Evolutionary conservation across 2,888 invertebrate genomes (phyloP), one percentile per base, ranked within the genome.

Genomic region (Dasypolia templi): DNA sequence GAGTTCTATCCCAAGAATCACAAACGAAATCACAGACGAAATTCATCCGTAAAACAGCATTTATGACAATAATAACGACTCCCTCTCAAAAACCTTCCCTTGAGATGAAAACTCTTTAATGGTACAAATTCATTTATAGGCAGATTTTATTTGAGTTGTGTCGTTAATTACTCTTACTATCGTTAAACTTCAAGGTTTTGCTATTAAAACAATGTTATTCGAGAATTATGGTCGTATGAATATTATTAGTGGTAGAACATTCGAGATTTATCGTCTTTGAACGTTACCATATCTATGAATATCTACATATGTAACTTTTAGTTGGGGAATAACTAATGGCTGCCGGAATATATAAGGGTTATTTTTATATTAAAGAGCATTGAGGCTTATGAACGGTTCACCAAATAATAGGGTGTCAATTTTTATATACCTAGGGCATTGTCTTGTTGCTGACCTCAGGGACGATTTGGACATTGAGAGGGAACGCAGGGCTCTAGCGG

Each of bases 141-240:
- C 26, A 62, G 22, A 75, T 66, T 85, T 80, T 82, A 80, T 74
- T 71, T 64, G 68, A 59, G 44, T 64, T n/a, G 56, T 26, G 72
- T 65, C 79, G 63, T 80, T 86, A 86, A 85, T 84, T 77, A 78
- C 78, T 63, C 62, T 42, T 65, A 61, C 49, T 65, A 68, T 73
- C 72, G 72, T 84, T 76, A 84, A 85, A 80, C 70, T 82, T 84
- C 22, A 70, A 75, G 73, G 75, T 79, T 82, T 84, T 53, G 53
- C 26, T 72, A 63, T 64, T 79, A 79, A 79, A 79, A 81, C 77
- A 84, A 72, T 77, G 81, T 79, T 69, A 72, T 73, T 58, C 39
- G 59, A 42, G 59, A 70, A 64, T 73, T 73, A 81, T 26, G 32
- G 32, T 39, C 59, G 44, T 29, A 82, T 82, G 63, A 67, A 70